These are phyloP conservation scores for Lichenostomus cassidix DNA, from an alignment of 2,113 vertebrate genomes.

Conservation along the genomic window DNA sequence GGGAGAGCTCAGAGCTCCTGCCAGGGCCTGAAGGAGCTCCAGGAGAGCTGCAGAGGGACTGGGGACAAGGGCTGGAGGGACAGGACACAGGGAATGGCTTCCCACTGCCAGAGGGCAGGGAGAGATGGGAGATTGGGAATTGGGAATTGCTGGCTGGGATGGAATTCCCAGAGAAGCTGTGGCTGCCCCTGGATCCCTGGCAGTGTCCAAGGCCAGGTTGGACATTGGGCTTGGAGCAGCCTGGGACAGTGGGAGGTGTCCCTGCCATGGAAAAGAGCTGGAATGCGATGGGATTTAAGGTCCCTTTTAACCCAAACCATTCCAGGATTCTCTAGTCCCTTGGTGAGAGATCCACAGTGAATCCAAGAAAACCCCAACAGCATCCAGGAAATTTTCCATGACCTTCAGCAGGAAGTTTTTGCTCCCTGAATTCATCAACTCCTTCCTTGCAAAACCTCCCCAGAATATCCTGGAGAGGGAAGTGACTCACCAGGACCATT, in stretches of 20 bases:
- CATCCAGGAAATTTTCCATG: not conserved
- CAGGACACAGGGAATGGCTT: not conserved
- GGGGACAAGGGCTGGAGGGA: not conserved
- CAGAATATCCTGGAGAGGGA: not conserved
- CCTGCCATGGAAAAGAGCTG: rapidly evolving
- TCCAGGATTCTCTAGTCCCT: rapidly evolving
- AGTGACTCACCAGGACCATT: not conserved
- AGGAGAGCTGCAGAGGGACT: not conserved
- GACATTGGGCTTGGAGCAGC: rapidly evolving
- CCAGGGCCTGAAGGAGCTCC: not conserved
- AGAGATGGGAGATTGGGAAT: not conserved
- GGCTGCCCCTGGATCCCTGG: not conserved
- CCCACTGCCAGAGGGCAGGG: no score
- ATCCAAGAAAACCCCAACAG: rapidly evolving
- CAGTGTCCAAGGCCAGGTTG: not conserved
- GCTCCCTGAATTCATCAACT: not conserved
- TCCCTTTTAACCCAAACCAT: not conserved
- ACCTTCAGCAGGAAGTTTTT: not conserved
- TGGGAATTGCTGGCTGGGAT: not conserved
- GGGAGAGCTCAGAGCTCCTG: not conserved
- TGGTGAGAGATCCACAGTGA: not conserved
- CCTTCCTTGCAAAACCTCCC: rapidly evolving
- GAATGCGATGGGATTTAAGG: not conserved
- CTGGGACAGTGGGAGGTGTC: not conserved
- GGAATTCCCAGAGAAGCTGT: not conserved